A percentile compares a stretch with the other conserved stretches of the same genome.
Evolutionary conservation across 2,888 invertebrate genomes (phyloP).

Genomic region (Callinectes sapidus): DNA sequence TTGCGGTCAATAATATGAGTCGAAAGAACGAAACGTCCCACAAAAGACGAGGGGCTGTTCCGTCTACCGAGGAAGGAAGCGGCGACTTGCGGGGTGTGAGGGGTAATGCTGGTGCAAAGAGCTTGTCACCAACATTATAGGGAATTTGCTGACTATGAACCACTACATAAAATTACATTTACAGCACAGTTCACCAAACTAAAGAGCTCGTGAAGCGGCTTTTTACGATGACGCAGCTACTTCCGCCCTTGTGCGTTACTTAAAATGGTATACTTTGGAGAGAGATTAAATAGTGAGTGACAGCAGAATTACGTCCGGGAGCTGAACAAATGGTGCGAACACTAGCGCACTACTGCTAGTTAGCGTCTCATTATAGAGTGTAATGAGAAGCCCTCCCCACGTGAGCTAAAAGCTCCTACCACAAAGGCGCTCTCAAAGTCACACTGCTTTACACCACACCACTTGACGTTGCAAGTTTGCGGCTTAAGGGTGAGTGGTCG

Average conservation of each 20-base stretch:
- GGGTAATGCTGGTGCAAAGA: background rate
- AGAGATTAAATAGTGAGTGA: background rate
- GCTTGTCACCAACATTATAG: background rate
- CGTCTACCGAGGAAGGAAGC: background rate
- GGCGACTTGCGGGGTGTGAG: background rate
- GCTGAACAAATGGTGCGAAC: constrained; percentile 50
- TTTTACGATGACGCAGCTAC: background rate
- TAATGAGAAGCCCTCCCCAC: constrained; percentile 43
- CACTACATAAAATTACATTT: constrained; percentile 5
- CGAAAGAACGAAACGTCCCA: constrained; percentile 33
- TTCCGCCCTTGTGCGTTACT: constrained; percentile 3
- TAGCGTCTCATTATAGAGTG: constrained; percentile 40
- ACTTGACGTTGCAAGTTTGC: constrained; percentile 3
- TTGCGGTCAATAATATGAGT: constrained; percentile 35
- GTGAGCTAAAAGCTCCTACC: constrained; percentile 39
- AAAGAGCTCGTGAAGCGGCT: background rate
- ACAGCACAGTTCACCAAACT: background rate
- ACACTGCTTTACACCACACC: background rate
- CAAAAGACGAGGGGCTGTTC: background rate
- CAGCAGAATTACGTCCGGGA: constrained; percentile 28
- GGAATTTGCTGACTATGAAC: background rate
- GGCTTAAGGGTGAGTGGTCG: background rate
- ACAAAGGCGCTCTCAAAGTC: constrained; percentile 36
- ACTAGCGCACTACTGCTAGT: constrained; percentile 26
- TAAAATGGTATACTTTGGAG: background rate